Conservation (phyloP, 2,888 invertebrate species). For the Drosophila phalerata region DNA sequence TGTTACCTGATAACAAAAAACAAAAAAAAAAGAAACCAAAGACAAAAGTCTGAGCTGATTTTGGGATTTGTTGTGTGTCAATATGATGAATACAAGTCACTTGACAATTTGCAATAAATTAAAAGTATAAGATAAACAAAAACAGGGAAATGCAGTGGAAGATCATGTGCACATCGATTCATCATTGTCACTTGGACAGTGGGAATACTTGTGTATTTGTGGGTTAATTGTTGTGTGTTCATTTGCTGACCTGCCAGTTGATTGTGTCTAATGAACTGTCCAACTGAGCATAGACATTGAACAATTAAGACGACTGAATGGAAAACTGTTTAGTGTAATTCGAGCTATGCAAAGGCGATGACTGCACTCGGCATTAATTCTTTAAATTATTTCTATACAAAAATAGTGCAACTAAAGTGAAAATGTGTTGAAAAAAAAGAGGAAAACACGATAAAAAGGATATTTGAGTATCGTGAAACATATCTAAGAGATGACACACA, state of each 20-base stretch:
- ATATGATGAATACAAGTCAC: slow-evolving; percentile 17
- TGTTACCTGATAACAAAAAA: background rate
- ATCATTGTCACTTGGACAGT: slow-evolving; percentile 66
- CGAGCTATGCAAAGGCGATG: slow-evolving; percentile 28
- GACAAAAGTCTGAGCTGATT: background rate
- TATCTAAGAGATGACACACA: slow-evolving; percentile 83
- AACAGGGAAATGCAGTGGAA: background rate
- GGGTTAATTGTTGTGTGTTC: slow-evolving; percentile 58
- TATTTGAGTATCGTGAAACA: slow-evolving; percentile 31
- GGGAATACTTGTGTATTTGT: slow-evolving; percentile 15
- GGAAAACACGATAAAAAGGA: background rate
- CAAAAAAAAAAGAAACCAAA: background rate
- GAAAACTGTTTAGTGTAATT: slow-evolving; percentile 27
- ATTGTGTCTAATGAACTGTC: slow-evolving; percentile 74
- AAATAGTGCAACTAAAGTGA: slow-evolving; percentile 8
- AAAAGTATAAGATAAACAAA: background rate
- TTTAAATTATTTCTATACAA: background rate
- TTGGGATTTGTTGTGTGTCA: slow-evolving; percentile 17
- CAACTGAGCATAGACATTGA: background rate
- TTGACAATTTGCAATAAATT: slow-evolving; percentile 10
- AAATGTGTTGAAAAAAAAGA: slow-evolving; percentile 13
- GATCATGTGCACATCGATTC: slow-evolving; percentile 51
- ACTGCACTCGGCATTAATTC: slow-evolving; percentile 14
- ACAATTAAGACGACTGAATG: slow-evolving; percentile 37
- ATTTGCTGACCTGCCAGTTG: slow-evolving; percentile 51